These are phyloP conservation scores for Apodemia zela DNA, from an alignment of 2,888 invertebrate genomes.

Conservation along the genomic window DNA sequence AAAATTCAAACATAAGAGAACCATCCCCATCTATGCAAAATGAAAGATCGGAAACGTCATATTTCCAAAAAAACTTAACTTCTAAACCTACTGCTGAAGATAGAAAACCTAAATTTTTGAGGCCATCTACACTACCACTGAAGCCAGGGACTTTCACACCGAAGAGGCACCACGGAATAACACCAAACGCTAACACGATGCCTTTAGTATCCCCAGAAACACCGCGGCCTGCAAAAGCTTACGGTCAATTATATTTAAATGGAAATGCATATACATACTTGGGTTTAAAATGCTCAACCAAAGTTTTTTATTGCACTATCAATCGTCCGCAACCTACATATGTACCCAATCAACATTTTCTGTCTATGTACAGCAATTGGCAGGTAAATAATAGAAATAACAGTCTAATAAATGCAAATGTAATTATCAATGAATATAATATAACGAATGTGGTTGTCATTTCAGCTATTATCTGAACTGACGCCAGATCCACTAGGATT, in stretches of 20 bases:
- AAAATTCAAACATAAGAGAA: slow-evolving; percentile 59
- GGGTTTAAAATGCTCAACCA: slow-evolving; percentile 93
- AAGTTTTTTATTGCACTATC: slow-evolving; percentile 94
- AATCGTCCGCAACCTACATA: slow-evolving; percentile 97
- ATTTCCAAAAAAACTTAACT: slow-evolving; percentile 66
- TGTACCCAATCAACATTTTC: slow-evolving; percentile 91
- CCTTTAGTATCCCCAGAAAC: slow-evolving; percentile 95
- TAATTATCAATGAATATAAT: not conserved
- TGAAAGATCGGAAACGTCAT: slow-evolving; percentile 72
- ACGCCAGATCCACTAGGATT: slow-evolving; percentile 85
- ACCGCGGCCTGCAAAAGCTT: slow-evolving; percentile 92
- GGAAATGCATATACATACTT: slow-evolving; percentile 96
- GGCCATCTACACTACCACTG: slow-evolving; percentile 90
- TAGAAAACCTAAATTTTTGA: slow-evolving; percentile 84
- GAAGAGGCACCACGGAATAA: slow-evolving; percentile 90
- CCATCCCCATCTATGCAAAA: slow-evolving; percentile 43
- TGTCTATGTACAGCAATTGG: slow-evolving; percentile 99
- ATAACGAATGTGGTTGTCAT: slow-evolving; percentile 39
- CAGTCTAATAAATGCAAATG: not conserved
- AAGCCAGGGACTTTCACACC: slow-evolving; percentile 92
- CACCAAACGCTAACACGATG: slow-evolving; percentile 90
- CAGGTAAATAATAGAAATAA: slow-evolving; percentile 75
- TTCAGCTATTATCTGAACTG: slow-evolving; percentile 83
- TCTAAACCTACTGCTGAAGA: slow-evolving; percentile 55
- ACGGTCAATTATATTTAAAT: slow-evolving; percentile 92